A percentile compares a stretch with the other conserved stretches of the same genome.
phyloP scores from a whole-genome alignment of 2,888 invertebrate species.

The Crocallis elinguaria region DNA sequence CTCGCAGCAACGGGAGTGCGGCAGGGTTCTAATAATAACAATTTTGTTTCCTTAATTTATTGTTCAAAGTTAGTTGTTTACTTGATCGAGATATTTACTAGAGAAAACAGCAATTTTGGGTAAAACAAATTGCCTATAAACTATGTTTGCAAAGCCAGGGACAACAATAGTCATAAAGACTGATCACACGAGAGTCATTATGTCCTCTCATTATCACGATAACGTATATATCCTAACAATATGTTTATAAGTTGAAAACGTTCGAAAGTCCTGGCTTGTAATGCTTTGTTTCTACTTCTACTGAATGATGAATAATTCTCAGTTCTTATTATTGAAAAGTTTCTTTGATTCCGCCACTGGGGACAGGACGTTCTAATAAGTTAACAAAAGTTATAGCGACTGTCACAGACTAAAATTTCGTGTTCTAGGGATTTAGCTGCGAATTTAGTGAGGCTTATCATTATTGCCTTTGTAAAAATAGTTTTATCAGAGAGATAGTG shows the following conservation, averaged over 20 bases:
- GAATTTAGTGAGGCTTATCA: background rate
- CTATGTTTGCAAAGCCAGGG: no score
- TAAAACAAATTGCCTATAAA: no score
- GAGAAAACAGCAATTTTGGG: no score
- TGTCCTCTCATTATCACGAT: no score
- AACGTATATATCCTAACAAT: constrained; percentile 20
- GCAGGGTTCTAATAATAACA: constrained; percentile 66
- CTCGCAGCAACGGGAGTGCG: constrained; percentile 69
- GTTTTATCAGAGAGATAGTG: background rate
- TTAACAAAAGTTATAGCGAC: constrained; percentile 47
- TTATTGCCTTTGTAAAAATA: background rate
- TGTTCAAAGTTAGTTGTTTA: no score
- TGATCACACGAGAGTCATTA: no score
- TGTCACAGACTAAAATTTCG: constrained; percentile 34
- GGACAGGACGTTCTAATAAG: constrained; percentile 37
- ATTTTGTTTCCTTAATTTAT: no score
- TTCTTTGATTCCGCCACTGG: constrained; percentile 43
- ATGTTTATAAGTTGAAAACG: constrained; percentile 34
- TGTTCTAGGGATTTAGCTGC: constrained; percentile 1
- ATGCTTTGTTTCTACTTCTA: constrained; percentile 37
- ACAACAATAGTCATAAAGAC: no score
- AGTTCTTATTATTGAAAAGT: constrained; percentile 40
- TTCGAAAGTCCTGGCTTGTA: constrained; percentile 28
- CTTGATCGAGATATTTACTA: no score
- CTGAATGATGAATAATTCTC: constrained; percentile 37